Conservation (phyloP, 1,140 invertebrate species). For the Bombyx mandarina region DNA sequence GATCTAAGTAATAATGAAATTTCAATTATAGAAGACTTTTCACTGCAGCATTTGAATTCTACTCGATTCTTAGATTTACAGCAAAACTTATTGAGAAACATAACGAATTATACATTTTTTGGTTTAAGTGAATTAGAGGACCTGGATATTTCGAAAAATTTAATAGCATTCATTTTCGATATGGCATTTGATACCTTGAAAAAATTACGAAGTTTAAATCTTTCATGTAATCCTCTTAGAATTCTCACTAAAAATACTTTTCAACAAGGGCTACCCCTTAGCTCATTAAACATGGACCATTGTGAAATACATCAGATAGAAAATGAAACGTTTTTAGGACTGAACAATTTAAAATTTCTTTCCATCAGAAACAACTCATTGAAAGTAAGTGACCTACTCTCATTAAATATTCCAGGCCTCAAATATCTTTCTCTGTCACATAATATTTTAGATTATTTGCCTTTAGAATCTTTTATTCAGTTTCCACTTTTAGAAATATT, state of each 20-base stretch:
- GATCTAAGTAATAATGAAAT: conserved; percentile 52
- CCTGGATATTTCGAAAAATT: conserved; percentile 76
- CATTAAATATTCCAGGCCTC: conserved; percentile 80
- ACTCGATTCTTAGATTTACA: conserved; percentile 57
- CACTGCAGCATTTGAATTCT: conserved; percentile 48
- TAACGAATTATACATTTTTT: conserved; percentile 72
- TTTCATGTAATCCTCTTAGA: conserved; percentile 78
- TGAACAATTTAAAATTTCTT: conserved; percentile 74
- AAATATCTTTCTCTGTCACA: conserved; percentile 55
- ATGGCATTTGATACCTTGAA: conserved; percentile 75
- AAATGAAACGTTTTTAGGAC: conserved; percentile 71
- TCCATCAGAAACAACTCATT: conserved; percentile 81
- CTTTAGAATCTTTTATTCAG: conserved; percentile 48
- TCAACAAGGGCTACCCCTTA: conserved; percentile 74
- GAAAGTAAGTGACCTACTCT: conserved; percentile 75
- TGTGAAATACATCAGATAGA: conserved; percentile 74
- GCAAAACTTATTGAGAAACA: conserved; percentile 59
- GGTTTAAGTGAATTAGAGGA: conserved; percentile 80
- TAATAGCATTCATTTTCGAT: conserved; percentile 74
- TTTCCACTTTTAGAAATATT: conserved; percentile 57
- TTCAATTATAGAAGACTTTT: conserved; percentile 55
- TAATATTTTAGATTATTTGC: conserved; percentile 56
- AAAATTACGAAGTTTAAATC: conserved; percentile 75
- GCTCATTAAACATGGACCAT: conserved; percentile 73
- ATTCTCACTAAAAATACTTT: conserved; percentile 75